These are phyloP conservation scores for Thymelicus acteon DNA, from an alignment of 2,888 invertebrate genomes.

Conservation along the genomic window DNA sequence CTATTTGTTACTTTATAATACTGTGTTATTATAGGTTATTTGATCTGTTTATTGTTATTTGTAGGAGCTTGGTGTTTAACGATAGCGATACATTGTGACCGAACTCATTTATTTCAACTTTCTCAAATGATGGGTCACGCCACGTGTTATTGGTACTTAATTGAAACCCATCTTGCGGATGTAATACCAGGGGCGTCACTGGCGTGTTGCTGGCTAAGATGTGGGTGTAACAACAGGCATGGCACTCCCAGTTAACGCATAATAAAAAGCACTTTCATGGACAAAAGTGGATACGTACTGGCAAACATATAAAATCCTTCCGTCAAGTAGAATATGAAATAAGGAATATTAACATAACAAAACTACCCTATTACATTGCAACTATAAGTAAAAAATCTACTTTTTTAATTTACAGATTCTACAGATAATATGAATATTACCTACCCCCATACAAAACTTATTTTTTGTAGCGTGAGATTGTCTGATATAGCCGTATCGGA, in stretches of 20 bases:
- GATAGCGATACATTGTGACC: not conserved
- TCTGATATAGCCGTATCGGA: conserved; percentile 23
- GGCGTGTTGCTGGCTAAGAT: no score
- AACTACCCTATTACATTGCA: conserved; percentile 1
- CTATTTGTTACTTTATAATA: conserved; percentile 48
- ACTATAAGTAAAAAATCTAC: not conserved
- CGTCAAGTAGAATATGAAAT: no score
- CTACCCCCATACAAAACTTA: conserved; percentile 7
- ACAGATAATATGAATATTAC: conserved; percentile 7
- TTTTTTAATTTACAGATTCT: not conserved
- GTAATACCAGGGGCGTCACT: no score
- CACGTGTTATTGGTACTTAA: no score
- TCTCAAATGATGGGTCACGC: no score
- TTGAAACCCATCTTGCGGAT: no score
- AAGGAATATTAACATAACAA: no score
- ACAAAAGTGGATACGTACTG: no score
- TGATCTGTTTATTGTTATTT: conserved; percentile 10
- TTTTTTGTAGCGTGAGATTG: conserved; percentile 2
- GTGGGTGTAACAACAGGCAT: no score
- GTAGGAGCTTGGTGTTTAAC: not conserved
- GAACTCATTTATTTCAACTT: not conserved
- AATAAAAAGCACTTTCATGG: no score
- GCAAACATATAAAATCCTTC: no score
- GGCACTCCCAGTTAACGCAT: no score
- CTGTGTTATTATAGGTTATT: not conserved